These are phyloP conservation scores for Poecilia latipinna DNA, from an alignment of 2,113 vertebrate genomes.

Conservation along the genomic window DNA sequence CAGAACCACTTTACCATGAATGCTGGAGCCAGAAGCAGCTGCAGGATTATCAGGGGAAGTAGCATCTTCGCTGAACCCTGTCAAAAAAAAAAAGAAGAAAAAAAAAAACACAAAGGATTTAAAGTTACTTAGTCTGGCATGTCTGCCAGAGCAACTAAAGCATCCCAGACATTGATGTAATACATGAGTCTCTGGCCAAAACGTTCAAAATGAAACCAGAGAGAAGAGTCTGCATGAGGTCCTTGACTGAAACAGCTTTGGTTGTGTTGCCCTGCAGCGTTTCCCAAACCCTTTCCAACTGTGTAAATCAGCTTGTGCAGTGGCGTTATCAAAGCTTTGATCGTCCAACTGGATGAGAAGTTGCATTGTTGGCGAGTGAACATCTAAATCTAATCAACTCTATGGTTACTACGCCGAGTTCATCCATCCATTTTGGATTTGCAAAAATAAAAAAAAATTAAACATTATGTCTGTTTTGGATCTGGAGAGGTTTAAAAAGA, in stretches of 20 bases:
- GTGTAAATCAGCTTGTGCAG: constrained; percentile 11
- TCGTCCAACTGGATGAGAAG: background rate
- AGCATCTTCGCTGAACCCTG: constrained; percentile 64
- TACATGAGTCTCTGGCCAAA: background rate
- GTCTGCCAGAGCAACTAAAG: constrained; percentile 19
- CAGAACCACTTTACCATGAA: constrained; percentile 66
- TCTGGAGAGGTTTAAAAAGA: background rate
- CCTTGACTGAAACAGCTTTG: background rate
- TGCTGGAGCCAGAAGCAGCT: constrained; percentile 73
- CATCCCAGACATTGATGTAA: background rate
- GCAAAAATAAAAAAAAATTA: background rate
- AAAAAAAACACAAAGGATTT: constrained; percentile 6
- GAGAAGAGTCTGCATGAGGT: background rate
- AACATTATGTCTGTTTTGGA: too few species aligned
- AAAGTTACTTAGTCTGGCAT: background rate
- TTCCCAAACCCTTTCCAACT: constrained; percentile 11
- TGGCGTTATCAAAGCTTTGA: background rate
- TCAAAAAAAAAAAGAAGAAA: background rate
- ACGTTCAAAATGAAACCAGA: background rate
- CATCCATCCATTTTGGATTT: background rate
- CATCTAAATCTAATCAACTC: background rate
- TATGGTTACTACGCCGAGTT: background rate
- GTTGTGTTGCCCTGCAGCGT: constrained; percentile 8
- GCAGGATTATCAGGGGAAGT: constrained; percentile 65
- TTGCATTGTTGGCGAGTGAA: background rate